A percentile compares a stretch with the other conserved stretches of the same genome.
Conservation (phyloP, 2,797 vertebrate genomes). For the Acanthurus tractus region DNA sequence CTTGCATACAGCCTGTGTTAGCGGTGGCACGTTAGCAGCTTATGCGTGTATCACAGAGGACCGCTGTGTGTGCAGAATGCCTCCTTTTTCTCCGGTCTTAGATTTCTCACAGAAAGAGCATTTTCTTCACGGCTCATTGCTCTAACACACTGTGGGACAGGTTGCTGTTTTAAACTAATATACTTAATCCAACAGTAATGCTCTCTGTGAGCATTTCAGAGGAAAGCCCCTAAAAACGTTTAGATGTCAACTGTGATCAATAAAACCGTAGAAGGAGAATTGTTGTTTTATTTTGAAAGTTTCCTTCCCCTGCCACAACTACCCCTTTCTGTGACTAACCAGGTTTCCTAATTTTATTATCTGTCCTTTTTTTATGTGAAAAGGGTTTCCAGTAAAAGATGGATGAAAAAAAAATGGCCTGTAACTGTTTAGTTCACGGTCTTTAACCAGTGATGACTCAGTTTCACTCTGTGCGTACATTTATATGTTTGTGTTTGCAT, state of each 20-base stretch:
- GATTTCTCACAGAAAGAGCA: slow-evolving; percentile 58
- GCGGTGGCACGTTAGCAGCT: slow-evolving; percentile 12
- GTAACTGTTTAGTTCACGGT: slow-evolving; percentile 46
- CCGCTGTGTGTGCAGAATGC: slow-evolving; percentile 70
- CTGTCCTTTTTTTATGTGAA: slow-evolving; percentile 47
- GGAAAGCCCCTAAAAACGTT: not conserved
- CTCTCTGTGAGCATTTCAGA: not conserved
- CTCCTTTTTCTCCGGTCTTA: slow-evolving; percentile 45
- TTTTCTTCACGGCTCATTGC: slow-evolving; percentile 48
- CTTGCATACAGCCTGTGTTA: slow-evolving; percentile 35
- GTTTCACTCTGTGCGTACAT: slow-evolving; percentile 12
- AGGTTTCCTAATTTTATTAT: slow-evolving; percentile 57
- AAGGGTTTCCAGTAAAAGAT: slow-evolving; percentile 55
- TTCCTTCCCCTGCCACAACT: slow-evolving; percentile 7
- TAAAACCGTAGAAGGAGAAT: not conserved
- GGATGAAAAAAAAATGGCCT: slow-evolving; percentile 44
- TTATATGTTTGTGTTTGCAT: not conserved
- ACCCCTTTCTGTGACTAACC: slow-evolving; percentile 49
- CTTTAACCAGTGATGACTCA: slow-evolving; percentile 40
- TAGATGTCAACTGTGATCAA: not conserved
- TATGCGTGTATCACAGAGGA: slow-evolving; percentile 53
- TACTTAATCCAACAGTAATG: slow-evolving; percentile 10
- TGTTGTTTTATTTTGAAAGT: slow-evolving; percentile 53
- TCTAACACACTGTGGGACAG: slow-evolving; percentile 21
- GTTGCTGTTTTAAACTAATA: slow-evolving; percentile 23